Base-by-base conservation (phyloP, 1,140 invertebrate species). In the Trachymyrmex cornetzi region DNA sequence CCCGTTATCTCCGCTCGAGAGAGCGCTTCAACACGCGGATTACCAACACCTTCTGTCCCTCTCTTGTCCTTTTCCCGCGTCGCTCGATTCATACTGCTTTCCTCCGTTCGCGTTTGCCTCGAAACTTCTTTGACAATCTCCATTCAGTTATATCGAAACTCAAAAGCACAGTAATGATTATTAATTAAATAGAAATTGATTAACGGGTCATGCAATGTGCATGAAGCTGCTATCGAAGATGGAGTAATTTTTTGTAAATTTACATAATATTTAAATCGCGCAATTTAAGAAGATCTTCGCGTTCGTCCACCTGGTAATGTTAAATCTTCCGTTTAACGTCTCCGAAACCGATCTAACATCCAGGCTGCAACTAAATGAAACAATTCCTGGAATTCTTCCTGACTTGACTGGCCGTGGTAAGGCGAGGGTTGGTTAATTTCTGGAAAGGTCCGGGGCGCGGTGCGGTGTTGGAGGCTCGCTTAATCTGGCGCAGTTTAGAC, bases 401-500 rank as follows among this genome's bases (percentile, higher is more conserved):
- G 63, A 77, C 88, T 63, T 80, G 64, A 55, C 66, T 63, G 61
- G 75, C 27, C 57, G 59, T 61, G 53, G 38, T 59, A 74, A 82
- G 38, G 74, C 44, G 72, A 88, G 89, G 85, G 86, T 91, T 85
- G 92, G 91, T 93, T 93, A 93, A 93, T 93, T 93, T 93, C 92
- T 91, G 86, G 89, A 92, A 86, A 88, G 67, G 59, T 81, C 48
- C 66, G 59, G 71, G 80, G 48, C 34, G 66, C 66, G 79, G 12
- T 24, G 30, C 30, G n/a, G 53, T 81, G 90, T 86, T 63, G 82
- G 82, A 84, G 64, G 64, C 85, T 88, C 91, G 90, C 88, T 91
- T 91, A 91, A 91, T 91, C 90, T 91, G 90, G 88, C 88, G 90
- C 92, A 91, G 91, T 94, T 94, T 91, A 90, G 92, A 93, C 92